Conservation (phyloP, 2,113 vertebrate genomes). For the Antennarius striatus region DNA sequence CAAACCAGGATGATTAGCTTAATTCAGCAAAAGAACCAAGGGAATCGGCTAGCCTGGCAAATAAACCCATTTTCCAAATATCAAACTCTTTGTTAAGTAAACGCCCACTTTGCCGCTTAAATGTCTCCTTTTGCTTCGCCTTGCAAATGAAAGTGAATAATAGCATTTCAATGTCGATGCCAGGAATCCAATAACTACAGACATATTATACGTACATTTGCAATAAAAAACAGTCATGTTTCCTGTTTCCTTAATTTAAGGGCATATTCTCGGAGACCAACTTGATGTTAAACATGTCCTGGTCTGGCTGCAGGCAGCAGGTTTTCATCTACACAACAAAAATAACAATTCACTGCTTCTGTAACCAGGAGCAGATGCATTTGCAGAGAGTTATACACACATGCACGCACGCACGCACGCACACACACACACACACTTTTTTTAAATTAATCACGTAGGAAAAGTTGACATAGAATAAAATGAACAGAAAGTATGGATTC, state of each 20-base stretch:
- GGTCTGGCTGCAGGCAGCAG: slow-evolving; percentile 49
- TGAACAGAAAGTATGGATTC: background rate
- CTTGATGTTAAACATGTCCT: slow-evolving; percentile 53
- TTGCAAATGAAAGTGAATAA: background rate
- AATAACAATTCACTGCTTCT: slow-evolving; percentile 44
- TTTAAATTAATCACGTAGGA: background rate
- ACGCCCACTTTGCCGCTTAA: background rate
- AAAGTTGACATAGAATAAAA: slow-evolving; percentile 4
- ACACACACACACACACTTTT: slow-evolving; percentile 4
- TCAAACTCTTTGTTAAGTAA: background rate
- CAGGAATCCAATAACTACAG: slow-evolving; percentile 11
- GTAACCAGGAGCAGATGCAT: slow-evolving; percentile 66
- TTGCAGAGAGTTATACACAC: slow-evolving; percentile 23
- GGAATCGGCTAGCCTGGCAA: background rate
- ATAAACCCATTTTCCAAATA: background rate
- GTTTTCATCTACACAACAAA: slow-evolving; percentile 41
- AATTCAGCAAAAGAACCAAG: background rate
- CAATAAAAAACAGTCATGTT: slow-evolving; percentile 38
- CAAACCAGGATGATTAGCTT: background rate
- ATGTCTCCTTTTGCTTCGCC: background rate
- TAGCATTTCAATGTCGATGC: background rate
- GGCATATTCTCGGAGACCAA: slow-evolving; percentile 24
- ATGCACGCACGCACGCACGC: slow-evolving; percentile 9
- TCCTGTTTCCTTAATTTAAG: slow-evolving; percentile 45
- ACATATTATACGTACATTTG: slow-evolving; percentile 16